A percentile compares a stretch with the other conserved stretches of the same genome.
phyloP scores from a whole-genome alignment of 2,113 vertebrate genomes.

The Aldabrachelys gigantea region DNA sequence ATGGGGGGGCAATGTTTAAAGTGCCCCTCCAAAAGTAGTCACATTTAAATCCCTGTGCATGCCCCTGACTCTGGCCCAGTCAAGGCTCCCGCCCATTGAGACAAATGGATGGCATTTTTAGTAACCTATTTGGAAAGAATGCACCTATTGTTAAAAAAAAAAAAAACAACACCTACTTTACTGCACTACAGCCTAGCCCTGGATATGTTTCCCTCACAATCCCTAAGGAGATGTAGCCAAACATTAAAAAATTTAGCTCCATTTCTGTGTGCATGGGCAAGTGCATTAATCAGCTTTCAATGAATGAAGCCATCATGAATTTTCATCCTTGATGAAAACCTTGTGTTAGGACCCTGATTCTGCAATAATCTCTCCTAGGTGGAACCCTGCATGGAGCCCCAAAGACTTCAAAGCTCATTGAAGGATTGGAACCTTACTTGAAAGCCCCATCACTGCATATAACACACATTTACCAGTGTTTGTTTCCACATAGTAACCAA shows the following conservation, averaged over 20 bases:
- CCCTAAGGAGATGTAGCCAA: not conserved
- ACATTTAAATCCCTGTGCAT: no score
- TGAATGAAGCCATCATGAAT: not conserved
- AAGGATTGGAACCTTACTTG: not conserved
- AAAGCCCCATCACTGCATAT: not conserved
- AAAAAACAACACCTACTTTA: not conserved
- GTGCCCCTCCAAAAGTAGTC: no score
- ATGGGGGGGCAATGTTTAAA: no score
- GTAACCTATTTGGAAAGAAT: not conserved
- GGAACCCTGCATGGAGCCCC: not conserved
- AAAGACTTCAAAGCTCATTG: not conserved
- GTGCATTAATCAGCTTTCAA: not conserved
- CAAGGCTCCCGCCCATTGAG: no score
- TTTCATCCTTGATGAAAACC: not conserved
- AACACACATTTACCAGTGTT: not conserved
- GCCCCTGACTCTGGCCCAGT: no score
- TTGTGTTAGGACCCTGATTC: not conserved
- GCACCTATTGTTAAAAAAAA: not conserved
- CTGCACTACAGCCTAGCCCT: not conserved
- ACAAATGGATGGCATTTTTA: no score
- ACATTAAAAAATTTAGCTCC: not conserved
- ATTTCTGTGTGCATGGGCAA: not conserved
- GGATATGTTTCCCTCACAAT: not conserved
- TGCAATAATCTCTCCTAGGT: not conserved
- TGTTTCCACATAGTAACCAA: not conserved